phyloP scores from a whole-genome alignment of 2,888 invertebrate species.

The Candidula unifasciata region DNA sequence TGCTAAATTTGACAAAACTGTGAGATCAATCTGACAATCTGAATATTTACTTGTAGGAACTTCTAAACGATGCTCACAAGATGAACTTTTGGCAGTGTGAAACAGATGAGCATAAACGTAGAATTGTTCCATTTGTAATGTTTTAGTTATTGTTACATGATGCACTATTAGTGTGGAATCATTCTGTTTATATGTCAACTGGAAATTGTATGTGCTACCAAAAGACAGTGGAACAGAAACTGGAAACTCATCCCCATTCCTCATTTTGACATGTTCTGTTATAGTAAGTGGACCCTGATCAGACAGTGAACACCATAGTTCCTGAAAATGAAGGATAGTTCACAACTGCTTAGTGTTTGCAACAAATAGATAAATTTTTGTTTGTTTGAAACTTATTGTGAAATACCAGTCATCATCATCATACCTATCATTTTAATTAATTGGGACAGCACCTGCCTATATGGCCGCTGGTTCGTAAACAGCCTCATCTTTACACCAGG shows the following conservation, averaged over 20 bases:
- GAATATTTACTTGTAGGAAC: background rate
- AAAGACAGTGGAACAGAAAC: constrained; percentile 58
- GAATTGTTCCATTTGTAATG: constrained; percentile 51
- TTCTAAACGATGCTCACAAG: background rate
- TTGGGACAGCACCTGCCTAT: no score
- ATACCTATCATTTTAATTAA: no score
- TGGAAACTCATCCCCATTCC: constrained; percentile 49
- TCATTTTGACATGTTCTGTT: constrained; percentile 25
- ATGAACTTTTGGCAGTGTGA: background rate
- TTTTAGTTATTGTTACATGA: constrained; percentile 58
- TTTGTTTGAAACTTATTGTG: no score
- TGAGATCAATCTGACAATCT: background rate
- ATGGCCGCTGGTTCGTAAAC: no score
- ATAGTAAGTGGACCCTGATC: constrained; percentile 49
- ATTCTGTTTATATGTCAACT: constrained; percentile 52
- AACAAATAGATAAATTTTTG: no score
- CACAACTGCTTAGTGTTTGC: background rate
- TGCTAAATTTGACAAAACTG: constrained; percentile 27
- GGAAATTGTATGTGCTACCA: constrained; percentile 57
- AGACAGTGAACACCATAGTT: constrained; percentile 56
- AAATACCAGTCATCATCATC: no score
- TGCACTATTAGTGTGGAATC: constrained; percentile 51
- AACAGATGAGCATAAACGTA: constrained; percentile 60
- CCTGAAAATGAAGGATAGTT: constrained; percentile 55
- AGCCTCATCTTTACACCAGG: no score